These are phyloP conservation scores for Lethocerus indicus DNA, from an alignment of 1,140 invertebrate species.

Conservation along the genomic window DNA sequence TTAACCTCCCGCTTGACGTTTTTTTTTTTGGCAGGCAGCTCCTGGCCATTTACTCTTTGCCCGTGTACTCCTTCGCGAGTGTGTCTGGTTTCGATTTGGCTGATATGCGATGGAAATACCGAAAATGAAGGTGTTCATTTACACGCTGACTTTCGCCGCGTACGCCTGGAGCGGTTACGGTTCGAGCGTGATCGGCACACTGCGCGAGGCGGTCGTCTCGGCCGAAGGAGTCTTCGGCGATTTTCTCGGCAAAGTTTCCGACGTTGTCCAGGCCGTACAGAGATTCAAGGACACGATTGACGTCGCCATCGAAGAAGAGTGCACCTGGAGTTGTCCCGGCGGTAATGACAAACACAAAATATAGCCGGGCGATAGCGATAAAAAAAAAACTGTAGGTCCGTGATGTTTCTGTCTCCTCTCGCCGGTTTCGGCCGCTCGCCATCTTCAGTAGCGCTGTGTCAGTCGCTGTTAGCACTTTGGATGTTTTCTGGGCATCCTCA, in stretches of 20 bases:
- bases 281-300: conserved; percentile 65
- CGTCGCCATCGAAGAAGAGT: conserved; percentile 66
- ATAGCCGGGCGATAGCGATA: not conserved
- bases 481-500: too few species aligned
- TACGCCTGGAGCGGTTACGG: conserved; percentile 66
- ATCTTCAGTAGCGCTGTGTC: too few species aligned
- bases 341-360: conserved; percentile 27
- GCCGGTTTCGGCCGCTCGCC: too few species aligned
- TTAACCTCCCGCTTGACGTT: too few species aligned
- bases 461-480: too few species aligned
- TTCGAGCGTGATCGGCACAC: conserved; percentile 47
- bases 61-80: too few species aligned
- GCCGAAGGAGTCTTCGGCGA: conserved; percentile 60
- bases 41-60: too few species aligned
- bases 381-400: not conserved
- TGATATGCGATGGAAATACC: conserved; percentile 39
- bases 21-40: too few species aligned
- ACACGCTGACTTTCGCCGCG: conserved; percentile 51
- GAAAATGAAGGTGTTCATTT: conserved; percentile 56
- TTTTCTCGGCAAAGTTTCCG: conserved; percentile 52
- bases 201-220: conserved; percentile 57
- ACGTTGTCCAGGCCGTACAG: conserved; percentile 55
- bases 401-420: too few species aligned
- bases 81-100: too few species aligned
- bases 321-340: conserved; percentile 51